Evolutionary conservation across 2,888 invertebrate genomes (phyloP), one percentile per base, ranked within the genome.

Genomic region (Watsonalla binaria): DNA sequence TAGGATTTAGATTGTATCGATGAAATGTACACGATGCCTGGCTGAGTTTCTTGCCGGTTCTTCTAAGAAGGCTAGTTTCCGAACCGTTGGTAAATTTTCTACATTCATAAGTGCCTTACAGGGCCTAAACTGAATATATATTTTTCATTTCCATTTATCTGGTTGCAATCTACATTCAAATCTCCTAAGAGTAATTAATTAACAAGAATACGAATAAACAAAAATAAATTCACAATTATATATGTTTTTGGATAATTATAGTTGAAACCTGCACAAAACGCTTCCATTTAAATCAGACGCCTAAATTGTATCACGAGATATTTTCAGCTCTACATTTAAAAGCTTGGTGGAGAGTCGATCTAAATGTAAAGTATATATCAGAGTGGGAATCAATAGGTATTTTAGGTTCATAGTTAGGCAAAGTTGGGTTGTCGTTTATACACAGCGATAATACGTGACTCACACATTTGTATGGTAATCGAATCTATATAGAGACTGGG

Each of bases 361-460:
- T 24, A 35, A 46, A 33, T 37, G 37, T 35, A n/a, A 37, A 46
- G 51, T 49, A 5, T 6, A 9, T 9, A n/a, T n/a, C n/a, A n/a
- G 46, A 13, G 45, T 45, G 35, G 46, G 58, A 62, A 63, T 60
- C 62, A 54, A 63, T 62, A 54, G 13, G 51, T 56, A 62, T 60
- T 62, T 56, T 57, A 63, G 56, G 37, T 15, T 37, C 11, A 49
- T 15, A 34, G 39, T 39, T 39, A 49, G 37, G 37, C 8, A 9
- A 11, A 42, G 14, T 49, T 9, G 15, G 39, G 39, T 14, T 37
- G 8, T 48, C 34, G 13, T 63, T 58, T 56, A 45, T 49, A 49
- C 39, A 37, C 11, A 14, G 51, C 8, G 51, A 45, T 51, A 33
- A 49, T 49, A 37, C 37, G 14, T 13, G 37, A 2, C 37, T 49